These are phyloP conservation scores for Eptesicus fuscus DNA, from an alignment of 2,113 vertebrate species.

Conservation along the genomic window DNA sequence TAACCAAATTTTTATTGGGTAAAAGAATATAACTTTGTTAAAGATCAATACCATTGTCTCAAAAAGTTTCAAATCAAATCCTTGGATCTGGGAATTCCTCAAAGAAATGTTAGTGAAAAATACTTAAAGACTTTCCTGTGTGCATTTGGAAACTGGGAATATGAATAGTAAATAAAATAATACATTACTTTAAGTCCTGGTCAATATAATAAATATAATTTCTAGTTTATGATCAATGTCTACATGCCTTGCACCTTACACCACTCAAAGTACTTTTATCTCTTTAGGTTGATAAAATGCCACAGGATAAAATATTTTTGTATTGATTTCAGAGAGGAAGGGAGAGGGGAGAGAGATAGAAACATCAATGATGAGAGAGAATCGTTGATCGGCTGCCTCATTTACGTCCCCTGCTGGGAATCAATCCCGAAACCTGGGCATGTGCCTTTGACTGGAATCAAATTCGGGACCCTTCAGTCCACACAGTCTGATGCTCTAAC, in stretches of 20 bases:
- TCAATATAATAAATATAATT: not conserved
- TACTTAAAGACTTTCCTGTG: not conserved
- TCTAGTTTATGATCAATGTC: not conserved
- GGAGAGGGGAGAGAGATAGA: no score
- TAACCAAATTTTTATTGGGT: not conserved
- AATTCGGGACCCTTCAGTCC: no score
- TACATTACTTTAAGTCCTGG: not conserved
- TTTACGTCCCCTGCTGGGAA: no score
- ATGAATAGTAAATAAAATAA: not conserved
- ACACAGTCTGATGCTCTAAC: no score
- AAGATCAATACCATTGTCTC: not conserved
- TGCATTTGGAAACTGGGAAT: conserved; percentile 30
- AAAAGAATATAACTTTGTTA: not conserved
- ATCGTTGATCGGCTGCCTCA: no score
- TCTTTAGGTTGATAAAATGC: not conserved
- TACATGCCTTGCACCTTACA: not conserved
- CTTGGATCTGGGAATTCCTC: not conserved
- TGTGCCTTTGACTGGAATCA: no score
- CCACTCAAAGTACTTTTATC: not conserved
- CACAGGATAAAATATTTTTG: not conserved
- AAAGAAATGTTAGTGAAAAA: conserved; percentile 29
- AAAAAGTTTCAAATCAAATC: not conserved
- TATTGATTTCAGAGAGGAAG: no score
- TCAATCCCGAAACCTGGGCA: no score
- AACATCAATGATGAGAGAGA: no score